phyloP scores from a whole-genome alignment of 2,797 vertebrate species.

The Chelmon rostratus region DNA sequence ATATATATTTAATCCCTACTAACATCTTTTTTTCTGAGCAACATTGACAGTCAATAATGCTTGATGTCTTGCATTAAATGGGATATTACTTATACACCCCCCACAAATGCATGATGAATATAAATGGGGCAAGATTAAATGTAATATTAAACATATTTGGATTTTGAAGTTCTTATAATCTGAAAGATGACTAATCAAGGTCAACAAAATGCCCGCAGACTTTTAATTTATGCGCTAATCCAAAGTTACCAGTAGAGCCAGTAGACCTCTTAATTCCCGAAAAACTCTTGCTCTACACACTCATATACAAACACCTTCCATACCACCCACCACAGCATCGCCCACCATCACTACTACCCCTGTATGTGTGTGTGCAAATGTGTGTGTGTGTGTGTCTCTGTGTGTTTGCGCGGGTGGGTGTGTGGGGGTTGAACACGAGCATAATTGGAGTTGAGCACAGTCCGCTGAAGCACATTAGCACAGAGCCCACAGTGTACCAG shows the following conservation, averaged over 20 bases:
- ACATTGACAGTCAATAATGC: background rate
- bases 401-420: constrained; percentile 9
- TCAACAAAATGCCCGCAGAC: background rate
- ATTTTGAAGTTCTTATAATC: background rate
- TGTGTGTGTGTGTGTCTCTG: background rate
- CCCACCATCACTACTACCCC: constrained; percentile 24
- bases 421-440: constrained; percentile 33
- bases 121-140: background rate
- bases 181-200: background rate
- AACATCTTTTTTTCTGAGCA: background rate
- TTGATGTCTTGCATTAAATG: background rate
- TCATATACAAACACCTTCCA: background rate
- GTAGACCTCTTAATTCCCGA: background rate
- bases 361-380: too few species aligned
- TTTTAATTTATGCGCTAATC: background rate
- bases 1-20: too few species aligned
- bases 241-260: background rate
- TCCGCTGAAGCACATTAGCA: constrained; percentile 72
- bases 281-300: constrained; percentile 4
- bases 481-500: constrained; percentile 70
- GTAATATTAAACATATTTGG: background rate
- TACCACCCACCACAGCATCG: background rate
- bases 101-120: background rate
- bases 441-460: constrained; percentile 69
- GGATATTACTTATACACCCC: background rate